These are phyloP conservation scores for Myrmecobius fasciatus DNA, from an alignment of 2,113 vertebrate genomes.

Conservation along the genomic window DNA sequence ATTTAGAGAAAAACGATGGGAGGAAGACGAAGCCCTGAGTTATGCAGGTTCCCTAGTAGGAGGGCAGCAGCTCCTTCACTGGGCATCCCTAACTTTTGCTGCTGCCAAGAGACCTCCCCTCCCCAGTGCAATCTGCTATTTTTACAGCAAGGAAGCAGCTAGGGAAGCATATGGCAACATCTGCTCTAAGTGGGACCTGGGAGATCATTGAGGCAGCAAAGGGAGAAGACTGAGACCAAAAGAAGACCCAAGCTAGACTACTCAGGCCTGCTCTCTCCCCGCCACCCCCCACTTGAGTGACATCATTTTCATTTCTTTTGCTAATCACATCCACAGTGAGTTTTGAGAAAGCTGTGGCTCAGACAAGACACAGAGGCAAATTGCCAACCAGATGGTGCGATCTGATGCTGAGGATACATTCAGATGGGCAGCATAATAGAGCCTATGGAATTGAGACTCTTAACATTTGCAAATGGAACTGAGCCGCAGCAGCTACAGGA, in stretches of 20 bases:
- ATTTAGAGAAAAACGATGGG: background rate
- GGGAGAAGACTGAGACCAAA: background rate
- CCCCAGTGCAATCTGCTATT: accelerated
- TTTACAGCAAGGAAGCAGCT: background rate
- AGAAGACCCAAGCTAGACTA: background rate
- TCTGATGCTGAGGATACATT: conserved; percentile 11
- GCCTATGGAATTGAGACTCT: conserved; percentile 22
- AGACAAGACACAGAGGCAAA: conserved; percentile 66
- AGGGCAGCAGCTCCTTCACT: background rate
- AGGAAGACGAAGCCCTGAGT: background rate
- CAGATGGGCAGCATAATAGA: conserved; percentile 25
- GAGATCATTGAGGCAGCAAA: background rate
- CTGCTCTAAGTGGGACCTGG: background rate
- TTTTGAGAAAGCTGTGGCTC: conserved; percentile 59
- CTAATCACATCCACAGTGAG: conserved; percentile 33
- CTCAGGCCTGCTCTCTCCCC: accelerated
- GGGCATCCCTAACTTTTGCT: background rate
- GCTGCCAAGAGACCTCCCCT: background rate
- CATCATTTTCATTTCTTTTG: conserved; percentile 54
- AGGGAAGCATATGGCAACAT: background rate
- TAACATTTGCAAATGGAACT: background rate
- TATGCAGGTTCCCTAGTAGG: background rate
- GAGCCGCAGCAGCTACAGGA: background rate
- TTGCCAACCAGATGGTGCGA: conserved; percentile 65
- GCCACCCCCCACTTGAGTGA: accelerated